Evolutionary conservation across 2,797 vertebrate genomes (phyloP).

Genomic region (Salmo trutta): DNA sequence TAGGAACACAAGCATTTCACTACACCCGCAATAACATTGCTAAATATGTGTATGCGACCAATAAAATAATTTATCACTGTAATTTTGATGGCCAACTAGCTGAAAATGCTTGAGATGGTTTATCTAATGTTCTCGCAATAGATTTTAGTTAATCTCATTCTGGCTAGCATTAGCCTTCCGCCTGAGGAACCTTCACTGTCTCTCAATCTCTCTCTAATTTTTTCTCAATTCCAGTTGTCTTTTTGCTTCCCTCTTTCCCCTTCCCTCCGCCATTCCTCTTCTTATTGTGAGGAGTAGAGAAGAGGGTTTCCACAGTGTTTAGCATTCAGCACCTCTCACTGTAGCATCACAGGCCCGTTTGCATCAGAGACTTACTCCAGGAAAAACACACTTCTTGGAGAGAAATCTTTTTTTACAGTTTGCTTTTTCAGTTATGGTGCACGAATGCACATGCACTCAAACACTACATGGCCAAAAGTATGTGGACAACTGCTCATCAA

Average conservation of each 20-base stretch:
- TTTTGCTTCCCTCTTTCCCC: slow-evolving; percentile 22
- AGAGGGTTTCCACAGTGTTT: slow-evolving; percentile 53
- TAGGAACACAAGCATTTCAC: too few species aligned
- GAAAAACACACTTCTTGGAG: slow-evolving; percentile 47
- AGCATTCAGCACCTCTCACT: slow-evolving; percentile 72
- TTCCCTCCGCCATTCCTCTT: slow-evolving; percentile 40
- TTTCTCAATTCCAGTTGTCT: slow-evolving; percentile 25
- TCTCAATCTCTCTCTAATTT: slow-evolving; percentile 27
- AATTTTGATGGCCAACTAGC: too few species aligned
- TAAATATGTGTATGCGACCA: too few species aligned
- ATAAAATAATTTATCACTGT: too few species aligned
- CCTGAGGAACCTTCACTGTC: slow-evolving; percentile 21
- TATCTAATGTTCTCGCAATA: too few species aligned
- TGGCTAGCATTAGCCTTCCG: too few species aligned
- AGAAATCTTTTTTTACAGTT: slow-evolving; percentile 16
- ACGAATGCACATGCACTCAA: background rate
- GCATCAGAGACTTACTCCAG: slow-evolving; percentile 58
- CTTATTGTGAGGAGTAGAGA: background rate
- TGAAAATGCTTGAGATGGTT: too few species aligned
- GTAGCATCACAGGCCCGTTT: slow-evolving; percentile 70
- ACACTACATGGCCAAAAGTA: too few species aligned
- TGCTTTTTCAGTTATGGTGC: slow-evolving; percentile 25
- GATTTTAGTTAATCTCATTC: too few species aligned
- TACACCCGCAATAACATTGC: too few species aligned
- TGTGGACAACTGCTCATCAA: too few species aligned